A percentile compares a stretch with the other conserved stretches of the same genome.
These are phyloP conservation scores for Lampropteryx suffumata DNA, from an alignment of 2,888 invertebrate genomes.

Conservation along the genomic window DNA sequence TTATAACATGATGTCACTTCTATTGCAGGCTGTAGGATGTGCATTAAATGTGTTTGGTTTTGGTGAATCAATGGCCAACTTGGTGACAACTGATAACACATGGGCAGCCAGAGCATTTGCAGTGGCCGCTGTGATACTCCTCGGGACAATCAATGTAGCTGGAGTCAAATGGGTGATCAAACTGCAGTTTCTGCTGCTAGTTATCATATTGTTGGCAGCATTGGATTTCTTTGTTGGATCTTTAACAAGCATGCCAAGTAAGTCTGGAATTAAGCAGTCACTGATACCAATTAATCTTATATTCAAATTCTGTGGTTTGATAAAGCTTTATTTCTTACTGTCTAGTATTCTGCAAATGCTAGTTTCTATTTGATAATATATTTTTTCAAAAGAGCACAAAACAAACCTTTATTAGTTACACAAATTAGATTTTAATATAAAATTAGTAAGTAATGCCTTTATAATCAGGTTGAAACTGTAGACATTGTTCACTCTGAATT, in stretches of 20 bases:
- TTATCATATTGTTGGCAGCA: slow-evolving; percentile 93
- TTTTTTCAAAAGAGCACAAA: too few relatives aligned
- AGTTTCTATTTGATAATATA: too few relatives aligned
- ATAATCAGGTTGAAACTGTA: too few relatives aligned
- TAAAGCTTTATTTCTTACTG: too few relatives aligned
- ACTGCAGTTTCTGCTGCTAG: slow-evolving; percentile 93
- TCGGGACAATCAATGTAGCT: slow-evolving; percentile 96
- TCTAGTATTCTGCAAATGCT: too few relatives aligned
- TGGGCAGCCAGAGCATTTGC: slow-evolving; percentile 96
- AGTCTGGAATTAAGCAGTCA: slow-evolving; percentile 46
- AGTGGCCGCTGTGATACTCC: slow-evolving; percentile 91
- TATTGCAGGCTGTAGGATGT: slow-evolving; percentile 94
- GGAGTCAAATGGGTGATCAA: slow-evolving; percentile 99
- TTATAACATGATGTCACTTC: background rate
- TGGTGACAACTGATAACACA: slow-evolving; percentile 87
- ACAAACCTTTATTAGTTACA: too few relatives aligned
- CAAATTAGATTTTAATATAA: too few relatives aligned
- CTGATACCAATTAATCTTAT: too few relatives aligned
- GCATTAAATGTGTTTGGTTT: slow-evolving; percentile 98
- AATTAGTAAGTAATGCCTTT: too few relatives aligned
- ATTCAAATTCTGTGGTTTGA: too few relatives aligned
- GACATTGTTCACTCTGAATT: slow-evolving; percentile 1
- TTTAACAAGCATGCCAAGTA: slow-evolving; percentile 89
- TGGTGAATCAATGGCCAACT: slow-evolving; percentile 96
- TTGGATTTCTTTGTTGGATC: slow-evolving; percentile 97